Conservation (phyloP, 2,888 invertebrate species). For the Steinernema scapterisci region DNA sequence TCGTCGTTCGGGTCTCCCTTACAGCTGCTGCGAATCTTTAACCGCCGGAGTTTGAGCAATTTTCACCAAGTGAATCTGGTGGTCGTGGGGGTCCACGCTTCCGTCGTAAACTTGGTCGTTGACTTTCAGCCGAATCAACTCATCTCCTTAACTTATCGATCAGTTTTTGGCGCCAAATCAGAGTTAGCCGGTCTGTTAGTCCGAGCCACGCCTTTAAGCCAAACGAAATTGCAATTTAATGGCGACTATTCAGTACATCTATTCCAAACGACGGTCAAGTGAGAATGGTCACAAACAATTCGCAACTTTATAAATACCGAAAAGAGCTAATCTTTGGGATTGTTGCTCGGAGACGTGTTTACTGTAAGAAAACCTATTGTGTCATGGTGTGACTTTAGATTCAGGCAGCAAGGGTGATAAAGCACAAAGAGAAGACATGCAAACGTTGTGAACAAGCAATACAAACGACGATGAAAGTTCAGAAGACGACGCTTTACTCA, state of each 20-base stretch:
- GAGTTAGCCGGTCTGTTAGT: no score
- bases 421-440: slow-evolving; percentile 31
- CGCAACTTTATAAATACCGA: background rate
- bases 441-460: slow-evolving; percentile 15
- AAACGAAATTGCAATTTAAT: background rate
- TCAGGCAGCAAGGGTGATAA: slow-evolving; percentile 24
- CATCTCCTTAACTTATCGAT: slow-evolving; percentile 1
- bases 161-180: no score
- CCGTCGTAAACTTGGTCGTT: slow-evolving; percentile 48
- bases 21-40: slow-evolving; percentile 1
- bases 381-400: slow-evolving; percentile 18
- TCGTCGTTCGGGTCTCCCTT: no score
- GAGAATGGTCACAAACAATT: slow-evolving; percentile 15
- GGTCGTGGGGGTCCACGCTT: slow-evolving; percentile 38
- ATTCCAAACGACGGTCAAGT: background rate
- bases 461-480: slow-evolving; percentile 17
- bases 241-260: background rate
- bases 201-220: no score
- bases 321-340: background rate
- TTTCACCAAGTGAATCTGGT: slow-evolving; percentile 42
- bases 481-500: slow-evolving; percentile 1
- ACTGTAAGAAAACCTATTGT: background rate
- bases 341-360: background rate
- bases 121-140: slow-evolving; percentile 48
- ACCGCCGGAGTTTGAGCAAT: slow-evolving; percentile 31